phyloP scores from a whole-genome alignment of 2,888 invertebrate genomes.

The Drosophila mayaguana region DNA sequence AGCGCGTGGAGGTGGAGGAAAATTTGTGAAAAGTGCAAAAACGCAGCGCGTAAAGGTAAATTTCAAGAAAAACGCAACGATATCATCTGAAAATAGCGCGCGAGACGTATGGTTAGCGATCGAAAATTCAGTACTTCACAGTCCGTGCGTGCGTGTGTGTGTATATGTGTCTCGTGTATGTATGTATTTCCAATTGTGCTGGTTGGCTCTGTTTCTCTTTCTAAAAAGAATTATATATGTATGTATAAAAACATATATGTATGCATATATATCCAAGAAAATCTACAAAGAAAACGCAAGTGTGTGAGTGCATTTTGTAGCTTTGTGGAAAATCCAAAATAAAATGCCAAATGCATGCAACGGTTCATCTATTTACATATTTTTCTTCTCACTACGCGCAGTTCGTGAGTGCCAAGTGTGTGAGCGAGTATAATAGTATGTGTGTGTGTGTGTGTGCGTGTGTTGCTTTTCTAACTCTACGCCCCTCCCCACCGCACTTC shows the following conservation, averaged over 20 bases:
- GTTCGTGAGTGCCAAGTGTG: conserved; percentile 24
- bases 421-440: conserved; percentile 25
- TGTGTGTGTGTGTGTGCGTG: conserved; percentile 37
- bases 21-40: conserved; percentile 66
- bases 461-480: conserved; percentile 60
- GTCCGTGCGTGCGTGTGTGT: conserved; percentile 44
- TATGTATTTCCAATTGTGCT: conserved; percentile 76
- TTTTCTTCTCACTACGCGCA: conserved; percentile 53
- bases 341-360: conserved; percentile 61
- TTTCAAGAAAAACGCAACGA: conserved; percentile 47
- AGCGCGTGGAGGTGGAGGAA: conserved; percentile 64
- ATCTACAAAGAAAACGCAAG: conserved; percentile 52
- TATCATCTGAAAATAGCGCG: conserved; percentile 48
- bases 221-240: conserved; percentile 44
- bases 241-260: conserved; percentile 11
- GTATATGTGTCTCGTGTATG: conserved; percentile 50
- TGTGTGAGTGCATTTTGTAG: conserved; percentile 52
- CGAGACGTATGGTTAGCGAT: conserved; percentile 55
- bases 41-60: conserved; percentile 61
- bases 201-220: conserved; percentile 64
- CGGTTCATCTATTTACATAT: conserved; percentile 59
- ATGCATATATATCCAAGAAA: conserved; percentile 38
- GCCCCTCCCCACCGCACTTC: conserved; percentile 17
- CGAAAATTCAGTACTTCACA: conserved; percentile 62
- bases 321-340: conserved; percentile 59